Evolutionary conservation across 2,888 invertebrate genomes (phyloP).

Genomic region (Acronicta leporina): DNA sequence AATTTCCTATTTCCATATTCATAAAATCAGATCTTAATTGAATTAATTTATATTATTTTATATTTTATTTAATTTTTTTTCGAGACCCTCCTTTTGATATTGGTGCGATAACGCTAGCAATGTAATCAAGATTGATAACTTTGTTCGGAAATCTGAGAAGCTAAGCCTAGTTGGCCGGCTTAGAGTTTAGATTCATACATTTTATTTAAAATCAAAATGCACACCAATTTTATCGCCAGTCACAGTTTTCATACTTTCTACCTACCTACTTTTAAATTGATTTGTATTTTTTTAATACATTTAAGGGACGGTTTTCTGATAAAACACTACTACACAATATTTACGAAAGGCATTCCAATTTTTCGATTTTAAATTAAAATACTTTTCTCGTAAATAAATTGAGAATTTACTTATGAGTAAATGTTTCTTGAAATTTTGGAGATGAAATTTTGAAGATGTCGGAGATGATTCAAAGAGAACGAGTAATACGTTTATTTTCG

Average conservation of each 20-base stretch:
- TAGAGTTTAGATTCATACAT: constrained; percentile 33
- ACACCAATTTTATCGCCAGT: too few relatives aligned
- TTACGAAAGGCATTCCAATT: not conserved
- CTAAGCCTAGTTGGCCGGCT: constrained; percentile 13
- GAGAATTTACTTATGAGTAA: constrained; percentile 4
- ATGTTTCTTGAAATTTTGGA: constrained; percentile 4
- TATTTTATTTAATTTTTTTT: not conserved
- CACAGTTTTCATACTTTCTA: too few relatives aligned
- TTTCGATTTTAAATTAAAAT: not conserved
- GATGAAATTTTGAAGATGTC: too few relatives aligned
- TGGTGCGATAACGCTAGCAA: constrained; percentile 14
- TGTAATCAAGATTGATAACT: constrained; percentile 41
- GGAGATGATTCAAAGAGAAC: constrained; percentile 19
- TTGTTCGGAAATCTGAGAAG: constrained; percentile 23
- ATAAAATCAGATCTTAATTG: too few relatives aligned
- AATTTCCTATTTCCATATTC: too few relatives aligned
- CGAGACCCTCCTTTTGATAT: not conserved
- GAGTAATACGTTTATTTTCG: constrained; percentile 15
- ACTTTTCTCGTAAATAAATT: not conserved
- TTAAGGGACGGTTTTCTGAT: too few relatives aligned
- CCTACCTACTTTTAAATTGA: too few relatives aligned
- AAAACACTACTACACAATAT: not conserved
- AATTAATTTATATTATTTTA: too few relatives aligned
- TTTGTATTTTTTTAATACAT: too few relatives aligned
- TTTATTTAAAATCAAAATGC: constrained; percentile 17